These are phyloP conservation scores for Dendroctonus ponderosae DNA, from an alignment of 1,140 invertebrate genomes.

Conservation along the genomic window DNA sequence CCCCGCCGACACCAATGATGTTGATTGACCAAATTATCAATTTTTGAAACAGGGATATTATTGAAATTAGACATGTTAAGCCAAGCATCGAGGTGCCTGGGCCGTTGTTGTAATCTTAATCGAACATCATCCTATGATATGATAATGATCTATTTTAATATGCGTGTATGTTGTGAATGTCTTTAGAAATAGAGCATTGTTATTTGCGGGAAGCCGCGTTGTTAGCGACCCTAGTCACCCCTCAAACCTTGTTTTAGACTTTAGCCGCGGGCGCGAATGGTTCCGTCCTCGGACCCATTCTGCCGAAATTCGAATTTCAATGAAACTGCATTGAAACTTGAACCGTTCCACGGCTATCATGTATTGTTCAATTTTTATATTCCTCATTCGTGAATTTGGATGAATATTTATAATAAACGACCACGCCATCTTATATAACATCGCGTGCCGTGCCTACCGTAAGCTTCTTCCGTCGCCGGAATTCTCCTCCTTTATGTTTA, in stretches of 20 bases:
- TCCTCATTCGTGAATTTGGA: slow-evolving; percentile 34
- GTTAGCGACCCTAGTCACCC: slow-evolving; percentile 52
- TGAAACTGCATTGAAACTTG: no score
- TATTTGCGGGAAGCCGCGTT: slow-evolving; percentile 51
- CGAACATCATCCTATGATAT: slow-evolving; percentile 47
- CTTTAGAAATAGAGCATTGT: slow-evolving; percentile 49
- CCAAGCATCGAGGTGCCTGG: slow-evolving; percentile 46
- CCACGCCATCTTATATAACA: slow-evolving; percentile 24
- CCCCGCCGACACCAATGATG: slow-evolving; percentile 34
- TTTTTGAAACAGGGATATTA: slow-evolving; percentile 49
- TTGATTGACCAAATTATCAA: slow-evolving; percentile 50
- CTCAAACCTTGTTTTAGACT: slow-evolving; percentile 42
- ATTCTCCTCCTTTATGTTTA: slow-evolving; percentile 33
- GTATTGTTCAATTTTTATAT: slow-evolving; percentile 36
- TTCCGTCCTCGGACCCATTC: background rate
- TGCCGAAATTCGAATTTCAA: background rate
- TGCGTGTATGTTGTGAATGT: slow-evolving; percentile 52
- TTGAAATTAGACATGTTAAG: slow-evolving; percentile 45
- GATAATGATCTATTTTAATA: slow-evolving; percentile 51
- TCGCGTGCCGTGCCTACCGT: slow-evolving; percentile 45
- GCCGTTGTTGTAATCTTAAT: slow-evolving; percentile 49
- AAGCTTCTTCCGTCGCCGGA: slow-evolving; percentile 35
- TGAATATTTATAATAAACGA: slow-evolving; percentile 30
- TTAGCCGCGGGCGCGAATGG: slow-evolving; percentile 9
- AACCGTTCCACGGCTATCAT: slow-evolving; percentile 17